These are phyloP conservation scores for Thysanoteuthis rhombus DNA, from an alignment of 2,888 invertebrate genomes.

Conservation along the genomic window DNA sequence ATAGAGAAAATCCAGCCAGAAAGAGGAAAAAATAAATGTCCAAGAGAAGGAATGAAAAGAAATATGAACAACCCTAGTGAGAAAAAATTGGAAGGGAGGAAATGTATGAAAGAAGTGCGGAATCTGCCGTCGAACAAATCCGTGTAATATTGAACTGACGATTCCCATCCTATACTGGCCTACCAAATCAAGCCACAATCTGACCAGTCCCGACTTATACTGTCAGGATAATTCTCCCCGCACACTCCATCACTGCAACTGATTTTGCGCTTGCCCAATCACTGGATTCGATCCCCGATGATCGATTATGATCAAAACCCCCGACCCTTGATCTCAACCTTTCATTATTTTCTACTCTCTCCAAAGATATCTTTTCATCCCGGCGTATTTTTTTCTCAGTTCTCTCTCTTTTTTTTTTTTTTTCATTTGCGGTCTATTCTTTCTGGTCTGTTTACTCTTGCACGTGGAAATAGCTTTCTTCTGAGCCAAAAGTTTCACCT, in stretches of 20 bases:
- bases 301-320: not conserved
- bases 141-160: too few relatives aligned
- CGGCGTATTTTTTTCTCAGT: too few relatives aligned
- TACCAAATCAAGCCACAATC: not conserved
- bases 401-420: not conserved
- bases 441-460: not conserved
- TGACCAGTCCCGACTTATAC: not conserved
- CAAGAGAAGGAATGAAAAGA: not conserved
- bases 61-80: too few relatives aligned
- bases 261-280: not conserved
- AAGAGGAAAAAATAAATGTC: not conserved
- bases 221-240: not conserved
- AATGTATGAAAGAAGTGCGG: not conserved
- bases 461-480: not conserved
- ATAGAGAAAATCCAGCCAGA: rapidly evolving
- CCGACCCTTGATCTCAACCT: not conserved
- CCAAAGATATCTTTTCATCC: not conserved
- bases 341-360: not conserved
- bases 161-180: too few relatives aligned
- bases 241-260: not conserved
- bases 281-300: not conserved
- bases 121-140: not conserved
- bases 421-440: not conserved
- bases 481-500: not conserved
- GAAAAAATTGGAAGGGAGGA: not conserved